Conservation (phyloP, 2,797 vertebrate species). For the Chelonia mydas region DNA sequence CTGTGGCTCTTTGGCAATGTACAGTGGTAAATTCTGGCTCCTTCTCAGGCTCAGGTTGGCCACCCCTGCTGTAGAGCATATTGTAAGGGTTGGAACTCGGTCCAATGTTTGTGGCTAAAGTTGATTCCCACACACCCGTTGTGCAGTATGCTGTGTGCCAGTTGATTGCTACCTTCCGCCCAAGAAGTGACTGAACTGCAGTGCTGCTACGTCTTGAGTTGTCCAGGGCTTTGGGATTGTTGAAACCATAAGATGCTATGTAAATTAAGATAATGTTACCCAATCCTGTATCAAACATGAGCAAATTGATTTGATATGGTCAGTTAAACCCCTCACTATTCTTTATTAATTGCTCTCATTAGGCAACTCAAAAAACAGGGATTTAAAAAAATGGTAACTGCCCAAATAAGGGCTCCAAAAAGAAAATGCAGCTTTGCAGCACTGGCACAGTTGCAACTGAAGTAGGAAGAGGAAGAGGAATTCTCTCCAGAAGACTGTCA, state of each 20-base stretch:
- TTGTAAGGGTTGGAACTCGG: not conserved
- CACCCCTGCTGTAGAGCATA: not conserved
- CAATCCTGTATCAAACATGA: not conserved
- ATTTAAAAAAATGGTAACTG: not conserved
- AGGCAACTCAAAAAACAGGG: not conserved
- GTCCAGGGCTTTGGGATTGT: not conserved
- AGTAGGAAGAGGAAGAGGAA: not conserved
- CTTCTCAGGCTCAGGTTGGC: too few species aligned
- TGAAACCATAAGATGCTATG: not conserved
- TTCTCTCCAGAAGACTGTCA: accelerated
- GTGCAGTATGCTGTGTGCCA: not conserved
- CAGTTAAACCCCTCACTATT: accelerated
- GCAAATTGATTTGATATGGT: not conserved
- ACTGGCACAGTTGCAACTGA: not conserved
- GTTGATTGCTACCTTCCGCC: slow-evolving; percentile 29
- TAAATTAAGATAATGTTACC: not conserved
- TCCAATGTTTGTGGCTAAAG: not conserved
- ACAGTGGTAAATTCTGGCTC: too few species aligned
- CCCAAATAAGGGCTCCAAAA: not conserved
- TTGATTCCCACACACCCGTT: not conserved
- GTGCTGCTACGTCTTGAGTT: not conserved
- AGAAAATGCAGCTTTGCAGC: not conserved
- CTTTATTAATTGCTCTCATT: not conserved
- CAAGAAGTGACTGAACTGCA: not conserved
- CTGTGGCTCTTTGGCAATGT: too few species aligned